Conservation (phyloP, 2,797 vertebrate species). For the Rhyacichthys aspro region DNA sequence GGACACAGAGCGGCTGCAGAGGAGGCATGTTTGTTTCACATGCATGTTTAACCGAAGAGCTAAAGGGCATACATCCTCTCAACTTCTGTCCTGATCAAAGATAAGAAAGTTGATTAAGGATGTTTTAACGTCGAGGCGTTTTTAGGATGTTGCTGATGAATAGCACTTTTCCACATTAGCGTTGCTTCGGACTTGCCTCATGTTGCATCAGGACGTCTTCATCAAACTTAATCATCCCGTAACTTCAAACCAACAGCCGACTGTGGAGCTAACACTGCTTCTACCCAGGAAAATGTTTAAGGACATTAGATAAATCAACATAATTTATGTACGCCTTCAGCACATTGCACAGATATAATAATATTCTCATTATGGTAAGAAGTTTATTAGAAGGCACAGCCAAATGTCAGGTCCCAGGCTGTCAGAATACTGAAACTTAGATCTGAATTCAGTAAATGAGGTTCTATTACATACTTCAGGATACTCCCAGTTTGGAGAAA, state of each 20-base stretch:
- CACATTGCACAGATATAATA: conserved; percentile 2
- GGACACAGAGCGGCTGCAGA: not conserved
- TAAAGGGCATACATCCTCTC: not conserved
- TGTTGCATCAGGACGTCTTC: conserved; percentile 39
- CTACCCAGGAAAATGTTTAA: not conserved
- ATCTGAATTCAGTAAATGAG: too few relatives aligned
- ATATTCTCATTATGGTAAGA: not conserved
- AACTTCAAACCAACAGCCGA: not conserved
- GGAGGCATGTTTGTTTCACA: conserved; percentile 2
- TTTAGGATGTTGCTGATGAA: conserved; percentile 26
- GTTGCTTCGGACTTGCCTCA: conserved; percentile 25
- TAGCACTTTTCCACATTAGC: conserved; percentile 18
- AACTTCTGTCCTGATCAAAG: conserved; percentile 4
- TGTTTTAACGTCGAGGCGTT: conserved; percentile 29
- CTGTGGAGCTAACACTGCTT: not conserved
- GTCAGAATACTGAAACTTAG: too few relatives aligned
- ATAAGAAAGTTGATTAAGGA: conserved; percentile 11
- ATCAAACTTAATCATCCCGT: conserved; percentile 19
- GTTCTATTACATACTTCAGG: too few relatives aligned
- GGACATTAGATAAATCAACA: conserved; percentile 9
- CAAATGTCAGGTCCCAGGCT: not conserved
- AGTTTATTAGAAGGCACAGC: not conserved
- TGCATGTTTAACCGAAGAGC: not conserved
- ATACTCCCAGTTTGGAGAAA: too few relatives aligned
- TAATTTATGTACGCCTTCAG: conserved; percentile 4